Evolutionary conservation across 2,888 invertebrate species (phyloP), one percentile per base, ranked within the genome.

Genomic region (Erynnis tages): DNA sequence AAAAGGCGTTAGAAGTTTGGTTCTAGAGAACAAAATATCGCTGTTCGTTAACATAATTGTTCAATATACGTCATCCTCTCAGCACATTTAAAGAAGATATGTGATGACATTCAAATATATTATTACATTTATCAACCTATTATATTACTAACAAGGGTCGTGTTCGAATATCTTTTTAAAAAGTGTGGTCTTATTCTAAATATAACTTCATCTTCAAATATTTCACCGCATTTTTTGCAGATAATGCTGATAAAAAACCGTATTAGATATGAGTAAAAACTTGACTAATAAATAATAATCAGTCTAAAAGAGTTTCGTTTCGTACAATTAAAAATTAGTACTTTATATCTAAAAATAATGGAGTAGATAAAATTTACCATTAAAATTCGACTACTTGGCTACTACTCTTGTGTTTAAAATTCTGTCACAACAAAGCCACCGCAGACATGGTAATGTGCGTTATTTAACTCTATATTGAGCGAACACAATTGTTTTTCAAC

Each of bases 41-140:
- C 14, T 17, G 10, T 40, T 52, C 53, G 41, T 60, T 60, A 54
- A 53, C 57, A 61, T 60, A 60, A 58, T 57, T 55, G 35, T 34
- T 45, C 53, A 25, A 58, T 58, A 41, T 40, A 50, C 49, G 55
- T 60, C 56, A 48, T 17, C 44, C 34, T 13, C 50, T 57, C 40
- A 50, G 53, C 58, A 54, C 49, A 47, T 52, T 54, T n/a, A 48
- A 13, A 29, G 16, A 57, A 52, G 45, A 59, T 52, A 40, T 54
- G 48, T 53, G 29, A 47, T 13, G 14, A 35, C 27, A 47, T 35
- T 27, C 2, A 10, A 10, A 40, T 32, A 40, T 30, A 48, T 49
- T 40, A 14, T 19, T 7, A 29, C 4, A 49, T 41, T 40, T 49
- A 41, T 49, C 40, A 32, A 21, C 23, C 8, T 40, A 41, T 34